Base-by-base conservation (phyloP, 2,113 vertebrate genomes). In the Lethenteron reissneri region DNA sequence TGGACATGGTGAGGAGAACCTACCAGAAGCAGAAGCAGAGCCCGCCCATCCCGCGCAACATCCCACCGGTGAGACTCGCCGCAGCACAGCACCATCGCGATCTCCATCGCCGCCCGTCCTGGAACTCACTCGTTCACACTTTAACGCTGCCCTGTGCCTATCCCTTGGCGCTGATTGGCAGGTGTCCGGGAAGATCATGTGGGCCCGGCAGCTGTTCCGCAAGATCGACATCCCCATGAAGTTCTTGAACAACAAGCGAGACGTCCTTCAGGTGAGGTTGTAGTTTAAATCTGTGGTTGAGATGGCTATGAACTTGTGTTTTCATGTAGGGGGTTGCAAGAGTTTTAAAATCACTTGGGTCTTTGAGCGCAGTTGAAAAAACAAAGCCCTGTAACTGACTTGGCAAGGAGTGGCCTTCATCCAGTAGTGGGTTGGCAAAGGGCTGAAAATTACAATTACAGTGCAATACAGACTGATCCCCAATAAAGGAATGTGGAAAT, bases 211-310 rank as follows among this genome's bases (percentile, higher is more conserved):
- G 72, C 81, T 88, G 7, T 83, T 82, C 77, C 81, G 82, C 75
- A 88, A 83, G 79, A 82, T 86, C 64, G 80, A 87, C 58, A 73
- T 74, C 72, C 86, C 86, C 64, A 87, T 88, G 86, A 76, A 78
- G 74, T 75, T 82, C 73, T 78, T 88, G 71, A 86, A 83, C 78
- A 80, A 80, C 72, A 84, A 86, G 76, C 74, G 81, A 1, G 71
- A 82, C 2, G 71, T 84, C 74, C 41, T 86, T 14, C 80, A 85
- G 83, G 86, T 87, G 70, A 71, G 75, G 64, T 12, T 3, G 13
- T 17, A 13, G 41, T 41, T 41, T 41, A 41, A 7, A 41, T 41
- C 41, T 41, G 41, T 41, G 41, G 41, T 41, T 41, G 41, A 41
- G 41, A 41, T 41, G 41, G 41, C 41, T 41, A 41, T 1, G 41